A percentile compares a stretch with the other conserved stretches of the same genome.
These are phyloP conservation scores for Congeria kusceri DNA, from an alignment of 2,888 invertebrate genomes.

Conservation along the genomic window DNA sequence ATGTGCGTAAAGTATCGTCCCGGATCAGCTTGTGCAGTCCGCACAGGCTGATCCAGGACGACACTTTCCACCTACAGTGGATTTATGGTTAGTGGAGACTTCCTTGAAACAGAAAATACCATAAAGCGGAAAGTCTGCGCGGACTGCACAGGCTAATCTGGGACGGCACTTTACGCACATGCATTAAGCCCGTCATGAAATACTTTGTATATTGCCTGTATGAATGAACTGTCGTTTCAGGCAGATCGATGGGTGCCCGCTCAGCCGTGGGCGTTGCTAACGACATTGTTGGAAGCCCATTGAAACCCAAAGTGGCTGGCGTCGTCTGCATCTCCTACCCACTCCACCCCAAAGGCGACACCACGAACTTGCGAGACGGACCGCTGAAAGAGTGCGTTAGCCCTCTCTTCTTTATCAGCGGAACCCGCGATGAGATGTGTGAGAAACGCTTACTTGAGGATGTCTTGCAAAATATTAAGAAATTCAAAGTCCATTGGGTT, in stretches of 20 bases:
- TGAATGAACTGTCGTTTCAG: slow-evolving; percentile 38
- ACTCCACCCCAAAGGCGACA: slow-evolving; percentile 58
- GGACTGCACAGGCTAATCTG: too few species aligned
- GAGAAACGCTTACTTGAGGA: slow-evolving; percentile 31
- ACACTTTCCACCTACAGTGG: too few species aligned
- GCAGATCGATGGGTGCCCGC: slow-evolving; percentile 69
- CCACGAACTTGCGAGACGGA: slow-evolving; percentile 44
- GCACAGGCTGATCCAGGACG: too few species aligned
- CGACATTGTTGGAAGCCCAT: slow-evolving; percentile 11
- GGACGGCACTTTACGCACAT: too few species aligned
- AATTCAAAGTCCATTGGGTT: slow-evolving; percentile 48
- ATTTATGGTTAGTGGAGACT: too few species aligned
- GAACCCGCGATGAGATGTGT: slow-evolving; percentile 62
- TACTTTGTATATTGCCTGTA: too few species aligned
- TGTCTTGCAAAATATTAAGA: slow-evolving; percentile 22
- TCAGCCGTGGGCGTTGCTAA: slow-evolving; percentile 59
- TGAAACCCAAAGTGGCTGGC: slow-evolving; percentile 46
- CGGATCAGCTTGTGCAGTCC: too few species aligned
- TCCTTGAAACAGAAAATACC: too few species aligned
- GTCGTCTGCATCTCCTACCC: slow-evolving; percentile 67
- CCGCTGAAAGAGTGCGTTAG: slow-evolving; percentile 47
- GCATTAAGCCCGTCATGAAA: too few species aligned
- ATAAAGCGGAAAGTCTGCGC: too few species aligned
- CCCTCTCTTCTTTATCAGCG: slow-evolving; percentile 59
- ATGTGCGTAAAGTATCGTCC: too few species aligned